These are phyloP conservation scores for Crax fasciolata DNA, from an alignment of 2,797 vertebrate species.

Conservation along the genomic window DNA sequence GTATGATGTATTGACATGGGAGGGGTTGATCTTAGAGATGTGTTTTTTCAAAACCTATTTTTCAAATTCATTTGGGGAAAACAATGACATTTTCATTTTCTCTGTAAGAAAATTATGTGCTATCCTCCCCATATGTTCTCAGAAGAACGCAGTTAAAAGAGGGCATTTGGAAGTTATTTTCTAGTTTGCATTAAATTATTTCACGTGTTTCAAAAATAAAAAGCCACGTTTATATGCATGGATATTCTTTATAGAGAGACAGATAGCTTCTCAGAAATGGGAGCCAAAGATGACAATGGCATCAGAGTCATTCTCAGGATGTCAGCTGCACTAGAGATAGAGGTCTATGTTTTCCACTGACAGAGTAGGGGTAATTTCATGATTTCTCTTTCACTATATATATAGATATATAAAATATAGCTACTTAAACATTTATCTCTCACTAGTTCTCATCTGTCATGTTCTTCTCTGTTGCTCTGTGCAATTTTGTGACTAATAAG, in stretches of 20 bases:
- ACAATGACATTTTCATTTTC: conserved; percentile 59
- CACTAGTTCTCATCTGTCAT: background rate
- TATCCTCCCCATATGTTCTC: background rate
- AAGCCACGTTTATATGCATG: background rate
- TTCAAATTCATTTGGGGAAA: conserved; percentile 48
- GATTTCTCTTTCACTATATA: background rate
- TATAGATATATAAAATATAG: background rate
- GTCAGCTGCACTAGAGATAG: background rate
- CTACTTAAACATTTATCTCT: background rate
- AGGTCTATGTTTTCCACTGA: background rate
- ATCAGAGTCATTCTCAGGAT: background rate
- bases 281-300: background rate
- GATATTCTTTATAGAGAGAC: background rate
- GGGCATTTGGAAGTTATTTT: conserved; percentile 68
- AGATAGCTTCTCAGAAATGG: background rate
- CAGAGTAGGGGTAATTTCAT: background rate
- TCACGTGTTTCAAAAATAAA: conserved; percentile 46
- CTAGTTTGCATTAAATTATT: conserved; percentile 20
- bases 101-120: conserved; percentile 5
- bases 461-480: background rate
- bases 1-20: conserved; percentile 37
- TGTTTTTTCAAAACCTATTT: conserved; percentile 38
- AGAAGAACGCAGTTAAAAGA: background rate
- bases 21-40: background rate
- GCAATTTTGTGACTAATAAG: background rate